These are phyloP conservation scores for Gonatopus flavifemur DNA, from an alignment of 1,140 invertebrate genomes.

Conservation along the genomic window DNA sequence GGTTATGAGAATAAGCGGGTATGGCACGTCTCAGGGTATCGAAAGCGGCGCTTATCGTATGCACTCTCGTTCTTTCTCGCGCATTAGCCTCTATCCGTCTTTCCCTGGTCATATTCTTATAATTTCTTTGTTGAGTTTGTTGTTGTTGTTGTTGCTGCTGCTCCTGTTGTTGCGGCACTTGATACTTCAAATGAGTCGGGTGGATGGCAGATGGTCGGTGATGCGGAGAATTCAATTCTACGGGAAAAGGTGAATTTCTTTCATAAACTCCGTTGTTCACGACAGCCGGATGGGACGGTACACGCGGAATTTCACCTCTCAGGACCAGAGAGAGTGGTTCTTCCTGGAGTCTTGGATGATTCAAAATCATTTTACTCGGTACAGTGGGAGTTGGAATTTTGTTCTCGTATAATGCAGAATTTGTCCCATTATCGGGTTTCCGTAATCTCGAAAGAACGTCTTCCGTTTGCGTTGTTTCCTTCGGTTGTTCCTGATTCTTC, in stretches of 20 bases:
- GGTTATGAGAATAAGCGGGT: conserved; percentile 88
- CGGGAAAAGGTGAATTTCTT: conserved; percentile 6
- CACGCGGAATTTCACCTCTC: conserved; percentile 53
- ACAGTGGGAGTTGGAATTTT: no score
- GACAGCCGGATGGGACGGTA: conserved; percentile 61
- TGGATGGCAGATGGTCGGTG: conserved; percentile 5
- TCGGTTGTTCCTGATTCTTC: no score
- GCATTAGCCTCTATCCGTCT: conserved; percentile 92
- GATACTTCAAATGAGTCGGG: not conserved
- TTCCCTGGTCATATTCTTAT: conserved; percentile 93
- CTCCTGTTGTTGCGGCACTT: conserved; percentile 19
- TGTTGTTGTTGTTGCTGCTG: conserved; percentile 26
- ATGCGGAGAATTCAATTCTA: conserved; percentile 1
- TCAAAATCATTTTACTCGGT: no score
- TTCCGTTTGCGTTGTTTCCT: no score
- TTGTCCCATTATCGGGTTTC: no score
- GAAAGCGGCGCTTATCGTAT: conserved; percentile 93
- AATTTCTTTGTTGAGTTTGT: conserved; percentile 75
- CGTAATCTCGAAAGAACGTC: no score
- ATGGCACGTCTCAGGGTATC: conserved; percentile 82
- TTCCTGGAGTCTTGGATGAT: conserved; percentile 45
- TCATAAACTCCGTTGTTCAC: conserved; percentile 43
- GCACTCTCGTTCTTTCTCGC: conserved; percentile 86
- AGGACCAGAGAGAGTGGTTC: conserved; percentile 58
- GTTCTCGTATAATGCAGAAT: no score